A percentile compares a stretch with the other conserved stretches of the same genome.
Conservation (phyloP, 2,888 invertebrate species). For the Dioctria rufipes region DNA sequence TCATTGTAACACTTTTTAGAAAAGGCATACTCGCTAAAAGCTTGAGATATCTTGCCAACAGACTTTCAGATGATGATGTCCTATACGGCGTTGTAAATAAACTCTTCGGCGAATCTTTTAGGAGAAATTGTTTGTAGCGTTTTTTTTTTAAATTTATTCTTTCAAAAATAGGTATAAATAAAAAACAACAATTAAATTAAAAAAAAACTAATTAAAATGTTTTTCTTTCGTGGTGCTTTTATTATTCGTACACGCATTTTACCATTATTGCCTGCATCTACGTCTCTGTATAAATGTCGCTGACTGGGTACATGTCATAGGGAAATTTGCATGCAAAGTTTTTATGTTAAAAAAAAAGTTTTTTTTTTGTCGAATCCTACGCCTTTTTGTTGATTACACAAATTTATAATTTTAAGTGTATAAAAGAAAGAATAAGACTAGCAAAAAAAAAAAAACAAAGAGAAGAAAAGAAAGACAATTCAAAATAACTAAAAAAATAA, state of each 20-base stretch:
- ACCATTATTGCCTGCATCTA: conserved; percentile 60
- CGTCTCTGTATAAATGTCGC: conserved; percentile 60
- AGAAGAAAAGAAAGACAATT: conserved; percentile 38
- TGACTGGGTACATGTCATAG: conserved; percentile 65
- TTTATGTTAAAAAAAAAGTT: conserved; percentile 6
- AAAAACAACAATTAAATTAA: conserved; percentile 45
- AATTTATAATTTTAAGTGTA: conserved; percentile 39
- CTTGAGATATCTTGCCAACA: too few species aligned
- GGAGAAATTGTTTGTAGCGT: too few species aligned
- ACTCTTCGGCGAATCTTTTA: too few species aligned
- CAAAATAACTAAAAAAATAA: background rate
- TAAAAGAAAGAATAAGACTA: conserved; percentile 55
- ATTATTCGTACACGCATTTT: conserved; percentile 49
- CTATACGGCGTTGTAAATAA: too few species aligned
- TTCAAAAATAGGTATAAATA: conserved; percentile 12
- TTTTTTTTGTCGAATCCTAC: background rate
- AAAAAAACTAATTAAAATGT: conserved; percentile 29
- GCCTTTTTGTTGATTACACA: conserved; percentile 20
- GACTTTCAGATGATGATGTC: too few species aligned
- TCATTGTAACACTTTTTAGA: too few species aligned
- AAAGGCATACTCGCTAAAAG: too few species aligned
- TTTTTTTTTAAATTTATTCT: too few species aligned
- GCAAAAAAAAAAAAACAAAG: conserved; percentile 63
- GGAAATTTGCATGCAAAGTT: conserved; percentile 60
- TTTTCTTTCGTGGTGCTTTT: conserved; percentile 34